Conservation (phyloP, 2,113 vertebrate species). For the Emydocephalus ijimae region DNA sequence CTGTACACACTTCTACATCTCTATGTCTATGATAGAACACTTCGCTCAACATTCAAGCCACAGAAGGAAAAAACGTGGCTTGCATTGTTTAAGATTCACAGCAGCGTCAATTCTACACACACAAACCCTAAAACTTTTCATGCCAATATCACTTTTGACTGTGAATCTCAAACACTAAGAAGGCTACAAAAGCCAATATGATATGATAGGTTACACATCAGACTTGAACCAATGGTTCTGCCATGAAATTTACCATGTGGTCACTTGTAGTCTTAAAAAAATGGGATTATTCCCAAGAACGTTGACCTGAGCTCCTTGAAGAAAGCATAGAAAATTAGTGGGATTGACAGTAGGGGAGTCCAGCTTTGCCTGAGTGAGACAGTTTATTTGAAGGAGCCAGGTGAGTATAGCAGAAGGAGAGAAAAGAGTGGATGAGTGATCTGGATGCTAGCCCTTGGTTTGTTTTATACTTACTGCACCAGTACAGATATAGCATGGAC, state of each 20-base stretch:
- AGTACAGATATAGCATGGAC: background rate
- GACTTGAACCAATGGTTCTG: background rate
- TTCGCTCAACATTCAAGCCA: background rate
- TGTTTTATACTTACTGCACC: slow-evolving; percentile 77
- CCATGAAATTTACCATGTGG: background rate
- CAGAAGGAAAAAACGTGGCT: background rate
- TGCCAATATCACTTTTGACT: background rate
- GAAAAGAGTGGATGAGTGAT: slow-evolving; percentile 16
- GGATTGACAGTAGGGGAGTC: background rate
- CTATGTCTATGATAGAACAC: no score
- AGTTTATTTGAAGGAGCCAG: slow-evolving; percentile 26
- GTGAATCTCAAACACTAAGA: background rate
- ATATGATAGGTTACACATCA: background rate
- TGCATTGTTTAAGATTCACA: background rate
- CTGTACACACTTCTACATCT: no score
- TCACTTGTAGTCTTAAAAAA: background rate
- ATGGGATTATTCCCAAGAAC: background rate
- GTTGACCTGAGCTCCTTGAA: background rate
- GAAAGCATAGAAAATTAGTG: background rate
- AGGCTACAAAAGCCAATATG: background rate
- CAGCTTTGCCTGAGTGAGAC: background rate
- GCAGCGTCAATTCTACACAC: background rate
- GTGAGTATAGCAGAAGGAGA: slow-evolving; percentile 61
- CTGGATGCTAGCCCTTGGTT: slow-evolving; percentile 67
- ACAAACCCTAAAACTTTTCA: background rate